These are phyloP conservation scores for Stictonetta naevosa DNA, from an alignment of 2,113 vertebrate species.

Conservation along the genomic window DNA sequence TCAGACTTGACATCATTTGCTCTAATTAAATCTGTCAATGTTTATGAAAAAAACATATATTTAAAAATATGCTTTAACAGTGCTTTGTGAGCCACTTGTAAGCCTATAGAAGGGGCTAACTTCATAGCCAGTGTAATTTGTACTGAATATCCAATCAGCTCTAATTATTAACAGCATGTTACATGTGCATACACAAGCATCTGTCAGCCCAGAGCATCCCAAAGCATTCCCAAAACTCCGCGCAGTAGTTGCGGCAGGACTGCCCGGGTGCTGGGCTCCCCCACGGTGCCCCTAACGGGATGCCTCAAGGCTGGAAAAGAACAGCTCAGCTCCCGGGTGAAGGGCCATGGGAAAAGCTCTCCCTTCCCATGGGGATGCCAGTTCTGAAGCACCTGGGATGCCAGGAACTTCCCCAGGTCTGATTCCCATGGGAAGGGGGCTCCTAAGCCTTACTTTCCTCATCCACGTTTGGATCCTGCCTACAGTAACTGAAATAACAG, in stretches of 20 bases:
- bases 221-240: constrained; percentile 23
- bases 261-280: background rate
- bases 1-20: constrained; percentile 11
- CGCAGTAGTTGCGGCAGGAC: background rate
- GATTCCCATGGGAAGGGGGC: background rate
- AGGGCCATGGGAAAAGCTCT: background rate
- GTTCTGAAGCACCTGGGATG: background rate
- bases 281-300: background rate
- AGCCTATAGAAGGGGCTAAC: constrained; percentile 56
- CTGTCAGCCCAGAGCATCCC: constrained; percentile 58
- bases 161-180: constrained; percentile 65
- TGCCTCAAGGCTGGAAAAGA: background rate
- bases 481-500: constrained; percentile 6
- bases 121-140: constrained; percentile 62
- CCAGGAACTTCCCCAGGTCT: background rate
- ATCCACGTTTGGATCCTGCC: background rate
- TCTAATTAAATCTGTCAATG: constrained; percentile 44
- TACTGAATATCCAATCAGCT: constrained; percentile 64
- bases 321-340: background rate
- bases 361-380: background rate
- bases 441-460: background rate
- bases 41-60: constrained; percentile 36
- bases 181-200: constrained; percentile 64
- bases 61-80: constrained; percentile 55
- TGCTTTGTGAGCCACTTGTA: constrained; percentile 51